Evolutionary conservation across 2,797 vertebrate genomes (phyloP).

Genomic region (Crenuchus spilurus): DNA sequence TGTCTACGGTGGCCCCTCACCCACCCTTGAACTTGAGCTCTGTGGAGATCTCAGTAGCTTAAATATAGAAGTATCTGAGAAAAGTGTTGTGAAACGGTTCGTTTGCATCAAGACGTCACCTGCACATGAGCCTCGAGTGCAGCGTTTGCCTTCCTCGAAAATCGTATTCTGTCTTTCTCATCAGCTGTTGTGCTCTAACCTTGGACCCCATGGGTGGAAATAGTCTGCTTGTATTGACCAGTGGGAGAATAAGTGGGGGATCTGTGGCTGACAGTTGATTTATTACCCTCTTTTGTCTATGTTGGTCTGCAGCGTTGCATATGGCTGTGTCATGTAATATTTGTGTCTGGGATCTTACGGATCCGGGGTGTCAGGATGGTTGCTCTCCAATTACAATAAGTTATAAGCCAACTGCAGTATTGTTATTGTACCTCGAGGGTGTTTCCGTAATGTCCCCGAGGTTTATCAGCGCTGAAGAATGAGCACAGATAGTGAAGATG

Average conservation of each 20-base stretch:
- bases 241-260: constrained; percentile 41
- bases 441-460: constrained; percentile 28
- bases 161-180: constrained; percentile 22
- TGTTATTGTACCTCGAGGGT: constrained; percentile 41
- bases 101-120: constrained; percentile 9
- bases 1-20: constrained; percentile 31
- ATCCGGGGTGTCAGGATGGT: constrained; percentile 46
- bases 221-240: constrained; percentile 49
- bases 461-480: constrained; percentile 4
- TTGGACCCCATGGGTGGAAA: constrained; percentile 39
- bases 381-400: constrained; percentile 55
- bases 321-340: constrained; percentile 55
- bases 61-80: constrained; percentile 16
- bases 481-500: no score
- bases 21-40: constrained; percentile 53
- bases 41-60: constrained; percentile 19
- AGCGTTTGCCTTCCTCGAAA: constrained; percentile 16
- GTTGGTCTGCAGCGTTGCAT: constrained; percentile 53
- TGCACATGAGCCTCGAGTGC: constrained; percentile 20
- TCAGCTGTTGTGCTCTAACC: constrained; percentile 38
- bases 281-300: constrained; percentile 59
- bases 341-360: constrained; percentile 54
- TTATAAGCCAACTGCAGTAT: constrained; percentile 45
- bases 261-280: constrained; percentile 55
- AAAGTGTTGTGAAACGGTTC: neutral